Percentiles rank a stretch among this genome's conserved stretches.
phyloP scores from a whole-genome alignment of 2,888 invertebrate genomes.

The Nematopogon swammerdamellus region DNA sequence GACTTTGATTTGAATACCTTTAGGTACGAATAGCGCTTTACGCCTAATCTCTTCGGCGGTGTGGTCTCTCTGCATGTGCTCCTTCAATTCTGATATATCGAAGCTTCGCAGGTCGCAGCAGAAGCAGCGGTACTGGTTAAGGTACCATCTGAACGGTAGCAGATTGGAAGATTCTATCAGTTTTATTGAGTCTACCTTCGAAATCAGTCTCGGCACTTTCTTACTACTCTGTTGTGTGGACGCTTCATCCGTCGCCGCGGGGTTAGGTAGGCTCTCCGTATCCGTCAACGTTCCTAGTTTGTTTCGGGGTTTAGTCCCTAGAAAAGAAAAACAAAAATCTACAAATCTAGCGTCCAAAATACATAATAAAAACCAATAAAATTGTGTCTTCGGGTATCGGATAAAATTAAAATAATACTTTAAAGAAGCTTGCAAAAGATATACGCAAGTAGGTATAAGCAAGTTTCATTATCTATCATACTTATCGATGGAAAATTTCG shows the following conservation, averaged over 20 bases:
- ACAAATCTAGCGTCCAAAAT: background rate
- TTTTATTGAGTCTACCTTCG: background rate
- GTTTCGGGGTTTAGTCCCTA: background rate
- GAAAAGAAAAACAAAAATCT: background rate
- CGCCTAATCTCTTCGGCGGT: background rate
- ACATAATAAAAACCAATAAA: too few relatives aligned
- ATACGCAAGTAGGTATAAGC: too few relatives aligned
- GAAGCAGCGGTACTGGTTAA: constrained; percentile 6
- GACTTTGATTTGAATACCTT: constrained; percentile 2
- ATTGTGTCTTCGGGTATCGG: too few relatives aligned
- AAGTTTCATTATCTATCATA: too few relatives aligned
- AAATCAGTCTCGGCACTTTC: background rate
- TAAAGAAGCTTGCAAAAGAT: too few relatives aligned
- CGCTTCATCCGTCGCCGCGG: background rate
- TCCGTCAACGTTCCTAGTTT: background rate
- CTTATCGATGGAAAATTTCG: too few relatives aligned
- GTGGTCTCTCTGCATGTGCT: constrained; percentile 2
- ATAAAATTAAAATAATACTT: too few relatives aligned
- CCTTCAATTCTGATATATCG: constrained; percentile 1
- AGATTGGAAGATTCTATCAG: constrained; percentile 3
- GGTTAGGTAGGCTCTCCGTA: too few relatives aligned
- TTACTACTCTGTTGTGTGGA: background rate
- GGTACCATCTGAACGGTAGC: constrained; percentile 3
- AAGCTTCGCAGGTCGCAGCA: constrained; percentile 4
- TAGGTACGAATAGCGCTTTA: constrained; percentile 1